These are phyloP conservation scores for Nothoprocta pentlandii DNA, from an alignment of 2,113 vertebrate genomes.

Conservation along the genomic window DNA sequence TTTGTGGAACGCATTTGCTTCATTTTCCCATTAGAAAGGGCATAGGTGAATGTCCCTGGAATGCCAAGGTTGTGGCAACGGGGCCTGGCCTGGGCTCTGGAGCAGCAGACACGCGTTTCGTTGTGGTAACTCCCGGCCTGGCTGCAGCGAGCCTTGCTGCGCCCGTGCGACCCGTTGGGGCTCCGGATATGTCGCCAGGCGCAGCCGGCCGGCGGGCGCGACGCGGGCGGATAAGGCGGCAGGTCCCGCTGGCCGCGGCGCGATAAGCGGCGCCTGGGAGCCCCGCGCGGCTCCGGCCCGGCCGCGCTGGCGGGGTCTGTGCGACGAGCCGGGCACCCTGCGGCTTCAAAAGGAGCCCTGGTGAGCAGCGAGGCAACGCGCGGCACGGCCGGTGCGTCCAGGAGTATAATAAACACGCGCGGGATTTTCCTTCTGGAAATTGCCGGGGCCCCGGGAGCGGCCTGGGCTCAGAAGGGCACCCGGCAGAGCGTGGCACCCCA, in stretches of 20 bases:
- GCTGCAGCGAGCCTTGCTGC: not conserved
- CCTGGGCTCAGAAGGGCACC: not conserved
- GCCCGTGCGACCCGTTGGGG: not conserved
- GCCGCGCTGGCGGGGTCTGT: no score
- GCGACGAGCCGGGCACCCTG: not conserved
- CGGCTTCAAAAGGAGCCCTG: not conserved
- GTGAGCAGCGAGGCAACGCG: not conserved
- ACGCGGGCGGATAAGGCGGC: not conserved
- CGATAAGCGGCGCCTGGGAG: not conserved
- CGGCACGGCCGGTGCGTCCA: not conserved
- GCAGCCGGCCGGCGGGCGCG: not conserved
- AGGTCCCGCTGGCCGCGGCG: not conserved
- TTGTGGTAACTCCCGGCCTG: not conserved
- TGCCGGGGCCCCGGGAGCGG: not conserved
- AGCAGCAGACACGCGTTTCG: not conserved
- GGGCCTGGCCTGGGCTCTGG: not conserved
- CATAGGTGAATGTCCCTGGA: not conserved
- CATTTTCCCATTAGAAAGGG: not conserved
- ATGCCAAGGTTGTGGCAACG: not conserved
- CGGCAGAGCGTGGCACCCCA: not conserved
- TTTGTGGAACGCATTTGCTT: not conserved
- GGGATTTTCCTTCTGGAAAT: not conserved
- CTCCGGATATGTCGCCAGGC: conserved; percentile 5
- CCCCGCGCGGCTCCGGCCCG: not conserved
- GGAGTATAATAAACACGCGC: not conserved